A percentile compares a stretch with the other conserved stretches of the same genome.
Evolutionary conservation across 2,797 vertebrate species (phyloP).

Genomic region (Crypturellus tataupa): DNA sequence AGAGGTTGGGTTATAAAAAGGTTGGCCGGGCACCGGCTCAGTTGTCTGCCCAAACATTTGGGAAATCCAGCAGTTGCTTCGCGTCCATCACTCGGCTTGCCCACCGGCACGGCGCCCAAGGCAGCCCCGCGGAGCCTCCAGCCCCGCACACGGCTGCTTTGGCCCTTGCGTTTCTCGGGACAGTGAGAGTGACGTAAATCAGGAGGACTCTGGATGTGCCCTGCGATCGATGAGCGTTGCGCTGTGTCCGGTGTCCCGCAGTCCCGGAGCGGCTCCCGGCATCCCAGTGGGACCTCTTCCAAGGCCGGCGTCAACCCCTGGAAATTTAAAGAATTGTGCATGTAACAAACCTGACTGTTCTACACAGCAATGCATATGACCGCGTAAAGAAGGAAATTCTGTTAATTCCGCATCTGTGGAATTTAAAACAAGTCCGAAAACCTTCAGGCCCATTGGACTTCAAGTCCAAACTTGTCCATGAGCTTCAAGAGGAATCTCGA

Average conservation of each 20-base stretch:
- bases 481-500: neutral
- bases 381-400: neutral
- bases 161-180: conserved; percentile 21
- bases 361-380: neutral
- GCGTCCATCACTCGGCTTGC: conserved; percentile 1
- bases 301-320: neutral
- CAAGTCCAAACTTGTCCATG: no score
- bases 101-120: neutral
- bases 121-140: neutral
- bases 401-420: neutral
- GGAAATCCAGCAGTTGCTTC: conserved; percentile 58
- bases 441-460: no score
- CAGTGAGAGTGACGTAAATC: conserved; percentile 17
- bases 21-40: neutral
- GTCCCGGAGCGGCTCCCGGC: neutral
- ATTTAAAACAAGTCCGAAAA: neutral
- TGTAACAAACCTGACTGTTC: neutral
- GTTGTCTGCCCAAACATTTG: conserved; percentile 21
- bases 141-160: conserved; percentile 48
- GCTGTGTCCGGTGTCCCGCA: fast-evolving
- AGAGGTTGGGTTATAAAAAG: conserved; percentile 59
- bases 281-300: neutral
- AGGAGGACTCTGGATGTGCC: neutral
- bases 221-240: neutral
- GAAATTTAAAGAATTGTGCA: neutral